Base-by-base conservation (phyloP, 2,888 invertebrate genomes). In the Oscheius myriophilus region DNA sequence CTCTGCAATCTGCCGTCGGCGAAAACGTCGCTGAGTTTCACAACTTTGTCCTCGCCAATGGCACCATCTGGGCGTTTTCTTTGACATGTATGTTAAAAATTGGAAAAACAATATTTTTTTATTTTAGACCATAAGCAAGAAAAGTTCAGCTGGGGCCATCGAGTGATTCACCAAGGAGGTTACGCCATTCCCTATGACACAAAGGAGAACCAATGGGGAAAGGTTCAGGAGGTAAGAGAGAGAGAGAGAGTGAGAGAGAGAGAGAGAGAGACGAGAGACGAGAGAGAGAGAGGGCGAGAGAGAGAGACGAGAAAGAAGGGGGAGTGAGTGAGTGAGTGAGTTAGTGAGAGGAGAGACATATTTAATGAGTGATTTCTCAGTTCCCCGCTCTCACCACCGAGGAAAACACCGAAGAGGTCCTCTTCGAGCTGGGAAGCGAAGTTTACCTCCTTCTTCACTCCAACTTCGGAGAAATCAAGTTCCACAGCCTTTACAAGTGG, bases 11-110 rank as follows among this genome's bases (percentile, higher is more conserved):
- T 18, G 46, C 33, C 21, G 26, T 23, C 18, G 61, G 46, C 18
- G 46, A 61, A 7, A 61, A 46, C n/a, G 16, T 33, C 16, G 26
- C 61, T 18, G 49, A 61, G 14, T 61, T 26, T 12, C 61, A 61
- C 46, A 9, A 49, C 26, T 61, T 61, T 4, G n/a, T 61, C 39
- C 49, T 61, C 9, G 46, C 49, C 33, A 26, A 49, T 25, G 61
- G 49, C 2, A 18, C 21, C 45, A 61, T 61, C 26, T 61, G 61
- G 61, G 61, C 61, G 21, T 61, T 61, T 26, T 61, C 61, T n/a
- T 9, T 12, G 11, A 46, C 18, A n/a, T 33, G 61, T 61, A 49
- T 46, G 61, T 21, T 18, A 11, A 9, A n/a, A 33, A 33, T 9
- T 33, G 26, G 33, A 25, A 21, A 11, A 54, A 2, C 6, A 14